Conservation (phyloP, 2,888 invertebrate genomes). For the Agrenia bidenticulata region DNA sequence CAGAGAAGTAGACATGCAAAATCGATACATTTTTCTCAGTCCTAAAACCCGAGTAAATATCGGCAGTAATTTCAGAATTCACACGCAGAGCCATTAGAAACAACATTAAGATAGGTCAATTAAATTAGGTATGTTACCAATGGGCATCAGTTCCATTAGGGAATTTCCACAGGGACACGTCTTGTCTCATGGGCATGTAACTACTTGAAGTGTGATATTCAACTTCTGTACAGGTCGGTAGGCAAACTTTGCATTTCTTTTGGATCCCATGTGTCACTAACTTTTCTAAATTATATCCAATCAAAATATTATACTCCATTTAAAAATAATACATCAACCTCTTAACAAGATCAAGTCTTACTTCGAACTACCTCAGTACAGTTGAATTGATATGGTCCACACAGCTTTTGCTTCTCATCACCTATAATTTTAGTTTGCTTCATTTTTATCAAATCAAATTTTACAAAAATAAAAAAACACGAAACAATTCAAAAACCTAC, state of each 20-base stretch:
- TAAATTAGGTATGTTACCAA: slow-evolving; percentile 9
- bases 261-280: slow-evolving; percentile 9
- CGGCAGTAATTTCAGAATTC: too few relatives aligned
- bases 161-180: slow-evolving; percentile 3
- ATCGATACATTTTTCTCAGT: slow-evolving; percentile 41
- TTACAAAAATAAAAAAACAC: too few relatives aligned
- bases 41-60: slow-evolving; percentile 25
- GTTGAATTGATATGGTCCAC: slow-evolving; percentile 41
- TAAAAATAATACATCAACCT: too few relatives aligned
- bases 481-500: too few relatives aligned
- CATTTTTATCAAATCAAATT: too few relatives aligned
- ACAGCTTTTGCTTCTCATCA: slow-evolving; percentile 32
- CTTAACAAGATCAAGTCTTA: too few relatives aligned
- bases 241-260: slow-evolving; percentile 24
- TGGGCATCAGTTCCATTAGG: slow-evolving; percentile 6
- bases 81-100: not conserved
- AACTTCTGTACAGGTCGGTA: slow-evolving; percentile 43
- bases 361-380: slow-evolving; percentile 45
- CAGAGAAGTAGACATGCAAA: slow-evolving; percentile 43
- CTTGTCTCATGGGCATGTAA: slow-evolving; percentile 15
- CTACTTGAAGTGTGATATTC: slow-evolving; percentile 30
- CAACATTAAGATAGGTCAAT: too few relatives aligned
- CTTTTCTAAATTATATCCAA: slow-evolving; percentile 4
- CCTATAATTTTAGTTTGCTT: too few relatives aligned
- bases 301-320: too few relatives aligned